Evolutionary conservation across 1,140 invertebrate species (phyloP), one percentile per base, ranked within the genome.

Genomic region (Diuraphis noxia): DNA sequence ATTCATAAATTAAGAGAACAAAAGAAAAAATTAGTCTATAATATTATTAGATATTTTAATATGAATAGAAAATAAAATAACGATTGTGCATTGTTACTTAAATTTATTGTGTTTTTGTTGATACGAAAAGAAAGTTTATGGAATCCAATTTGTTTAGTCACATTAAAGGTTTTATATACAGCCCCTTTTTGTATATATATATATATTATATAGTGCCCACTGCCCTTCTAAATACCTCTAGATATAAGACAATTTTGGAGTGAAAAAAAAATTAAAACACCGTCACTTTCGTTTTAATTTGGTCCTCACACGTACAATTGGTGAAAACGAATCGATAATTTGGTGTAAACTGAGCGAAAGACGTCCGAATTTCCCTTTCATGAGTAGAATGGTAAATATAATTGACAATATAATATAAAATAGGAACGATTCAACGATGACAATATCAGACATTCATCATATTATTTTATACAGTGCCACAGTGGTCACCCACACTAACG

Each of bases 251-350:
- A 88, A 40, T 40, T 10, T 21, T 13, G 49, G 30, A 56, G 25
- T 40, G 46, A 87, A 13, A 63, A 86, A 63, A 56, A 56, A 25
- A 72, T 72, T n/a, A 87, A 87, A 56, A 40, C 10, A 88, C 25
- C 56, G 86, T 88, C 52, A 17, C 86, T 88, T 88, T 88, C 86
- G 52, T 88, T 88, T 88, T 88, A 88, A 88, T 88, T 88, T 40
- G 13, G 86, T 63, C 86, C 49, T 88, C 52, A 21, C 49, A 88
- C 86, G 86, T 63, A 88, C 52, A 63, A 40, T 63, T 63, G 52
- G 86, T 88, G 86, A 88, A 88, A 88, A 88, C 86, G 86, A 56
- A 88, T 63, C 86, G 52, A 88, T 88, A 88, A 88, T 88, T 88
- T n/a, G 23, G 13, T 41, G 52, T 63, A 88, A 88, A 88, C 56